Percentiles rank a stretch among this genome's conserved stretches.
phyloP scores from a whole-genome alignment of 2,113 vertebrate genomes.

The Ctenodactylus gundi region DNA sequence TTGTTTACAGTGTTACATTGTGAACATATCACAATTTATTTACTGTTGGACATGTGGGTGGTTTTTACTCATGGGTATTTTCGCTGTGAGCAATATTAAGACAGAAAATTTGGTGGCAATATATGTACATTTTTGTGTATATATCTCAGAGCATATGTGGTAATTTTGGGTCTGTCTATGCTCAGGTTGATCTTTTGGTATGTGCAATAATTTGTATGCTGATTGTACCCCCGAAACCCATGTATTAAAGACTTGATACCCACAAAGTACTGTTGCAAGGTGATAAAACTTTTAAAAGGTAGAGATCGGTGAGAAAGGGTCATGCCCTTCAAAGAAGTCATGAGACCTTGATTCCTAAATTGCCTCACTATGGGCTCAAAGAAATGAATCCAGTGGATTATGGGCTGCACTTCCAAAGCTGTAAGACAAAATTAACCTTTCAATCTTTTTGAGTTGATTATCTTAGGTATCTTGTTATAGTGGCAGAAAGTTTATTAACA shows the following conservation, averaged over 20 bases:
- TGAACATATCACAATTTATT: neutral
- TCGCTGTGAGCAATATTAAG: neutral
- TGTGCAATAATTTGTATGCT: neutral
- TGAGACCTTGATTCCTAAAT: too few species aligned
- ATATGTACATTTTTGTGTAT: neutral
- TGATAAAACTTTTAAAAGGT: rapidly evolving
- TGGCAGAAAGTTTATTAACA: neutral
- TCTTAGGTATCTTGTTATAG: neutral
- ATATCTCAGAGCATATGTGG: neutral
- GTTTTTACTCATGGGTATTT: neutral
- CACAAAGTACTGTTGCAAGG: neutral
- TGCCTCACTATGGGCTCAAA: neutral
- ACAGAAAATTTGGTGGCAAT: neutral
- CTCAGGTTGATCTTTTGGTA: neutral
- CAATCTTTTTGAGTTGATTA: neutral
- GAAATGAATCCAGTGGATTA: neutral
- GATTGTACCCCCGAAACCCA: too few species aligned
- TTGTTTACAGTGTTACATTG: neutral
- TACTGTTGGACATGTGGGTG: neutral
- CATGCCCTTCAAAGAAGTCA: neutral
- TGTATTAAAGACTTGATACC: neutral
- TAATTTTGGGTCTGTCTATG: neutral
- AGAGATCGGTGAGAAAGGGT: too few species aligned
- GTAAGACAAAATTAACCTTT: too few species aligned
- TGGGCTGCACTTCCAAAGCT: neutral